Evolutionary conservation across 2,113 vertebrate genomes (phyloP).

Genomic region (Neomonachus schauinslandi): DNA sequence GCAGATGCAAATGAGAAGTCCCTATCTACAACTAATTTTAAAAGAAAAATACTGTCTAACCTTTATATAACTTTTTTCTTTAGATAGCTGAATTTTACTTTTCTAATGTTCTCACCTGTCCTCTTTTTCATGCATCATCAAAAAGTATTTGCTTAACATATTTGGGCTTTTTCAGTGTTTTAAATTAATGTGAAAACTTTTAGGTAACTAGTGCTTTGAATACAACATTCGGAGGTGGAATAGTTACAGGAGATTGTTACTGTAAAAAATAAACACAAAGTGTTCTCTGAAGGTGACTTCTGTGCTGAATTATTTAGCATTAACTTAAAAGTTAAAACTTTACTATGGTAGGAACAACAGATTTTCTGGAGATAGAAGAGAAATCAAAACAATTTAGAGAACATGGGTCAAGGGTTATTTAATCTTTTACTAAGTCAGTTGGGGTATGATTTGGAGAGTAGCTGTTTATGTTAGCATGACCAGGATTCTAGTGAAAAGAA

Average conservation of each 20-base stretch:
- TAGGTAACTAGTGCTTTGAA: neutral
- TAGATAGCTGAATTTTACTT: neutral
- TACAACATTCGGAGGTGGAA: neutral
- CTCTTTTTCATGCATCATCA: neutral
- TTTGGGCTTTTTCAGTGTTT: neutral
- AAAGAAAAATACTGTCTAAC: neutral
- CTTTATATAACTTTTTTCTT: neutral
- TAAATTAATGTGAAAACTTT: neutral
- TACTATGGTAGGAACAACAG: neutral
- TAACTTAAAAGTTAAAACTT: slow-evolving; percentile 59
- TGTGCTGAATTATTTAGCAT: slow-evolving; percentile 2
- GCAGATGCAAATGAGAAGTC: neutral
- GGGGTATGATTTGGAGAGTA: neutral
- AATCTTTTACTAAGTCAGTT: slow-evolving; percentile 6
- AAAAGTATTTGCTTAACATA: slow-evolving; percentile 16
- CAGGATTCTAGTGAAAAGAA: neutral
- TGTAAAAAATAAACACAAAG: neutral
- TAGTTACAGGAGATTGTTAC: neutral
- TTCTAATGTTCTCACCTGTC: neutral
- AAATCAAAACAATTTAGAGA: neutral
- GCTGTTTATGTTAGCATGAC: neutral
- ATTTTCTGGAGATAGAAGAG: slow-evolving; percentile 35
- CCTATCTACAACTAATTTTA: neutral
- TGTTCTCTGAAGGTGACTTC: slow-evolving; percentile 35
- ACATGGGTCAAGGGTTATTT: neutral